phyloP scores from a whole-genome alignment of 2,888 invertebrate species.

The Melitaea athalia region DNA sequence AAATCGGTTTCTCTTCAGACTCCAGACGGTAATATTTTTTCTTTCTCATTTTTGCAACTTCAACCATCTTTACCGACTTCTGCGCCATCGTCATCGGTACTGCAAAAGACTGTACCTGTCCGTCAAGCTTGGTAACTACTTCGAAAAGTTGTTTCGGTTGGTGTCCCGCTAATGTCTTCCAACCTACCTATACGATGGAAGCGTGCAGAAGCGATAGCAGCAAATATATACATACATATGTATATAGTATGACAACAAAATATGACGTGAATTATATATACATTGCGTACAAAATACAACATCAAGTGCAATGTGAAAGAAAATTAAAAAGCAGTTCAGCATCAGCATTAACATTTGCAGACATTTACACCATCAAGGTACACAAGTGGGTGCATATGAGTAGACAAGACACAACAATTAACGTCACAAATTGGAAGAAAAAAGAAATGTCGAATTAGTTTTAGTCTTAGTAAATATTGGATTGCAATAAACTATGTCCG shows the following conservation, averaged over 20 bases:
- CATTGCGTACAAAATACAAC: constrained; percentile 51
- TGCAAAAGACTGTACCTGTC: constrained; percentile 77
- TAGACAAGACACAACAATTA: constrained; percentile 71
- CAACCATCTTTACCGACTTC: constrained; percentile 74
- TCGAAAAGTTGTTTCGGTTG: constrained; percentile 85
- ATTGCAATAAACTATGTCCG: not conserved
- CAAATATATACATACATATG: constrained; percentile 32
- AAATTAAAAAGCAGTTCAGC: constrained; percentile 38
- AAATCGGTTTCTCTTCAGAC: constrained; percentile 90
- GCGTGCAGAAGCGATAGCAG: constrained; percentile 41
- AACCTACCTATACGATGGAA: constrained; percentile 75
- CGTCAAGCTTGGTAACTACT: constrained; percentile 85
- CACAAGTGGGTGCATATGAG: constrained; percentile 52
- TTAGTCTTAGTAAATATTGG: not conserved
- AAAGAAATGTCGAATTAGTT: constrained; percentile 41
- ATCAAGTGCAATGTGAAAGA: constrained; percentile 55
- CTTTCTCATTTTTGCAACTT: constrained; percentile 84
- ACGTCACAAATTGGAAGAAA: constrained; percentile 64
- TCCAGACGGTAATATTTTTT: constrained; percentile 89
- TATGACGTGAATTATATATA: constrained; percentile 42
- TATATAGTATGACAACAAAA: constrained; percentile 26
- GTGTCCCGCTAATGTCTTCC: constrained; percentile 85
- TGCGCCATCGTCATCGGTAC: constrained; percentile 65
- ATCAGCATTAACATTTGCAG: constrained; percentile 48
- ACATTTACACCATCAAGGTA: constrained; percentile 67